phyloP scores from a whole-genome alignment of 2,113 vertebrate species.

The Oryctolagus cuniculus region mOryCun1.1 NC_091447.1:5454501-5455000 shows the following conservation, averaged over 20 bases:
- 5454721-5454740: conserved; percentile 20
- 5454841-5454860: conserved; percentile 57
- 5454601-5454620: too few species aligned
- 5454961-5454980: conserved; percentile 71
- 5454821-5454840: conserved; percentile 69
- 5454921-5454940: conserved; percentile 65
- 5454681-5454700: too few species aligned
- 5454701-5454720: conserved; percentile 35
- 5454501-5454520: too few species aligned
- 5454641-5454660: conserved; percentile 6
- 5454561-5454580: too few species aligned
- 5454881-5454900: conserved; percentile 83
- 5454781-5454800: conserved; percentile 81
- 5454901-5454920: conserved; percentile 71
- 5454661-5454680: neutral
- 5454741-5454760: conserved; percentile 69
- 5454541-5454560: too few species aligned
- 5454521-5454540: too few species aligned
- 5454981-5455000: conserved; percentile 41
- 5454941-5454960: conserved; percentile 63
- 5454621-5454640: too few species aligned
- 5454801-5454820: conserved; percentile 78
- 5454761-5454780: conserved; percentile 39
- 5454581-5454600: too few species aligned
- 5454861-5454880: conserved; percentile 7